phyloP scores from a whole-genome alignment of 2,113 vertebrate species.

The Psophia crepitans region DNA sequence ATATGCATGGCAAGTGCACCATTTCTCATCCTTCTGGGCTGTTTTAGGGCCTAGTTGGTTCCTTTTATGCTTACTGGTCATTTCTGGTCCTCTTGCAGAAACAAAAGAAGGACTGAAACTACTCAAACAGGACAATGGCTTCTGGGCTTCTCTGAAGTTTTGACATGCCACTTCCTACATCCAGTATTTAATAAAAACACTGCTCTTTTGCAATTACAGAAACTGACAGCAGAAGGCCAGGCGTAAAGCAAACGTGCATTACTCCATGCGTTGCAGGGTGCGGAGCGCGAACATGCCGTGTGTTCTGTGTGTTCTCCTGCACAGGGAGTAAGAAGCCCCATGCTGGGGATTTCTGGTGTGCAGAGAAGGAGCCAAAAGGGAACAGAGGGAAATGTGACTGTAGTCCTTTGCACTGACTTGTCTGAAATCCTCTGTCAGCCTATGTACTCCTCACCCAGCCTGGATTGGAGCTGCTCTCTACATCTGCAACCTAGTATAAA shows the following conservation, averaged over 20 bases:
- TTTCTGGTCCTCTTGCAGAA: not conserved
- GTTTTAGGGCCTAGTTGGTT: not conserved
- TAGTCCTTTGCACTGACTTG: fast-evolving
- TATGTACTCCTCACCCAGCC: not conserved
- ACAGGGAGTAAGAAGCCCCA: not conserved
- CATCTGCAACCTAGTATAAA: not conserved
- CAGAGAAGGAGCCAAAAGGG: not conserved
- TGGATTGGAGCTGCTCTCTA: not conserved
- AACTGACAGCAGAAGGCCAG: not conserved
- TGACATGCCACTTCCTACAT: not conserved
- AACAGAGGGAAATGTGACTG: not conserved
- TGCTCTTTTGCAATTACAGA: not conserved
- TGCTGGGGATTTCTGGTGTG: not conserved
- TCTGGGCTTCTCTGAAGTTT: not conserved
- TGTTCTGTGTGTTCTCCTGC: not conserved
- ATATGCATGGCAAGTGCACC: not conserved
- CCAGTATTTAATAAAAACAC: not conserved
- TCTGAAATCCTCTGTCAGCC: not conserved
- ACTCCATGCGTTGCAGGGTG: not conserved
- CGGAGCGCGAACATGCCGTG: not conserved
- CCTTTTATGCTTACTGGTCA: not conserved
- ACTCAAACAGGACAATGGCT: not conserved
- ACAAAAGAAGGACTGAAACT: not conserved
- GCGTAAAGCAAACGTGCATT: not conserved
- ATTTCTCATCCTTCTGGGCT: not conserved